Base-by-base conservation (phyloP, 2,113 vertebrate genomes). In the Trichechus manatus region DNA sequence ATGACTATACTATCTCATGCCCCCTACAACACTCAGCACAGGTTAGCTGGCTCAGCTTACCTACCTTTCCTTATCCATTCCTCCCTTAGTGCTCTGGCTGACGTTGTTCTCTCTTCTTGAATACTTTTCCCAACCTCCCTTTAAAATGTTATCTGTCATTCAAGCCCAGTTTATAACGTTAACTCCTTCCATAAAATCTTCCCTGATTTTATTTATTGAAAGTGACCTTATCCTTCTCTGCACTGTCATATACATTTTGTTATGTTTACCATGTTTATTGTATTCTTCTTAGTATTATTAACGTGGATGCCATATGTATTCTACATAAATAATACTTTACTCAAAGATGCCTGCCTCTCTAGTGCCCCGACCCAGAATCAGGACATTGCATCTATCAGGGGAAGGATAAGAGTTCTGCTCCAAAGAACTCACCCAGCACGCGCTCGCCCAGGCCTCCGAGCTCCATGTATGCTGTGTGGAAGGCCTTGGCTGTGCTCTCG, bases 361-460 rank as follows among this genome's bases (percentile, higher is more conserved):
- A 0, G 2, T 81, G 42, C 13, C 39, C 6, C 9, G 19, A 91
- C 33, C 1, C 6, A 22, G 42, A 33, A 20, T 9, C 27, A n/a
- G 27, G 53, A 19, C 22, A 33, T 70, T 29, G 29, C 61, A 56
- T 68, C 42, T 27, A 9, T 63, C 6, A 36, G 50, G 56, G 56
- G n/a, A 42, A 2, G 0, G 4, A 2, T 10, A 42, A 7, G 23
- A 31, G 1, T 29, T 66, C n/a, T 78, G 10, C 25, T 0, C 0
- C 11, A 0, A 6, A 4, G 8, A 27, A 97, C 98, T 98, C 93
- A 99, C 99, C 99, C n/a, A 99, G 92, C n/a, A 99, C 99, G 53
- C 99, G 98, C 86, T 99, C 99, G 25, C 99, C 99, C 92, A 99
- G 97, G 86, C 99, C 99, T 1, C 99, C 99, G 90, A 99, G 98